Conservation (phyloP, 1,140 invertebrate species). For the Drepana arcuata region DNA sequence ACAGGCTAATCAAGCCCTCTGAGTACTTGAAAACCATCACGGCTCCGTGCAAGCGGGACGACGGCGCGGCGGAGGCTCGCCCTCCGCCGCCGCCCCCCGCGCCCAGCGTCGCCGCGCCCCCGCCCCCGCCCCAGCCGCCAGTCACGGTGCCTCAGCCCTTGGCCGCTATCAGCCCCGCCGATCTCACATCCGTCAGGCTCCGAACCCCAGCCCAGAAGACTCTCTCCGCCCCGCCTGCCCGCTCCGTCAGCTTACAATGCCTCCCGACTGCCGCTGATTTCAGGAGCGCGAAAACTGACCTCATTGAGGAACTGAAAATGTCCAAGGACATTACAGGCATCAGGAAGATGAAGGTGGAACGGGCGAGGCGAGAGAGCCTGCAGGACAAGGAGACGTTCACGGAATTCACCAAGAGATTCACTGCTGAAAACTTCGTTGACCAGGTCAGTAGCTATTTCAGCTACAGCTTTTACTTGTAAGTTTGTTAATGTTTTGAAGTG, state of each 20-base stretch:
- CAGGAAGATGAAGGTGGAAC: conserved; percentile 90
- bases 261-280: conserved; percentile 77
- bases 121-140: conserved; percentile 70
- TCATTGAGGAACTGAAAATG: conserved; percentile 92
- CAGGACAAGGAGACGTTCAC: conserved; percentile 85
- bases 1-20: conserved; percentile 90
- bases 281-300: conserved; percentile 83
- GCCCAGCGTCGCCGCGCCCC: conserved; percentile 68
- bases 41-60: conserved; percentile 64
- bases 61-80: conserved; percentile 74
- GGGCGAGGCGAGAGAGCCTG: conserved; percentile 84
- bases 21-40: conserved; percentile 89
- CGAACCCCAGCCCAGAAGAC: conserved; percentile 83
- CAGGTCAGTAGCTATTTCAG: conserved; percentile 81
- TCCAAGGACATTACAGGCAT: conserved; percentile 92
- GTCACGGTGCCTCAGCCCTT: conserved; percentile 77
- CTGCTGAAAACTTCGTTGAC: conserved; percentile 89
- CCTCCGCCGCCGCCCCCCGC: conserved; percentile 69
- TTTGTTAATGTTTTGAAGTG: conserved; percentile 9
- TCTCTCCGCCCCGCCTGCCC: conserved; percentile 80
- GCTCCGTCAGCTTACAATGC: conserved; percentile 81
- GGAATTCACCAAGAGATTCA: conserved; percentile 87
- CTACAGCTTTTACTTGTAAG: background rate
- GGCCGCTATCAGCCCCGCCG: conserved; percentile 87
- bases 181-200: conserved; percentile 86